These are phyloP conservation scores for Tachysurus fulvidraco DNA, from an alignment of 2,113 vertebrate genomes.

Conservation along the genomic window DNA sequence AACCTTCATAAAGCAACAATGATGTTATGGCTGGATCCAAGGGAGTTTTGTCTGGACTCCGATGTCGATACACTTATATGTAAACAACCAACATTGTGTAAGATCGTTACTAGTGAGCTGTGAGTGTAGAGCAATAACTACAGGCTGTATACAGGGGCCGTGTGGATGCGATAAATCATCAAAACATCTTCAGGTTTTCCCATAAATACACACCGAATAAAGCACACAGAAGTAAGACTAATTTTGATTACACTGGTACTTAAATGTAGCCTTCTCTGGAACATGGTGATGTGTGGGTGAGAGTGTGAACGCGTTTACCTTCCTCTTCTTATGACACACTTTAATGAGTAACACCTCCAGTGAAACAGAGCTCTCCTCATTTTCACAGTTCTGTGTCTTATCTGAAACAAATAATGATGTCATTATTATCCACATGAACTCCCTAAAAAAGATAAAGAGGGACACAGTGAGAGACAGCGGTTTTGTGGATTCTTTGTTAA, in stretches of 20 bases:
- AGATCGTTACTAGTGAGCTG: background rate
- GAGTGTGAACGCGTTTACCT: conserved; percentile 74
- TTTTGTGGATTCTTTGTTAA: background rate
- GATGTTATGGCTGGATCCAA: background rate
- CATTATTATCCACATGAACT: no score
- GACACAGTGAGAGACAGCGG: background rate
- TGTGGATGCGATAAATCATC: background rate
- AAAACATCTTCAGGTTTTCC: background rate
- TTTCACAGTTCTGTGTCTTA: conserved; percentile 98
- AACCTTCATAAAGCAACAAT: background rate
- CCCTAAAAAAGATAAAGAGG: background rate
- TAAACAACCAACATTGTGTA: background rate
- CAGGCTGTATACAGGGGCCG: background rate
- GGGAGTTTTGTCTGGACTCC: background rate
- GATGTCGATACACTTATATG: background rate
- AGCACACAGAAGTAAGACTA: background rate
- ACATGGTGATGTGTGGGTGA: background rate
- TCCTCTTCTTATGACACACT: conserved; percentile 99
- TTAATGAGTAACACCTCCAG: conserved; percentile 98
- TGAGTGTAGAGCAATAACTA: background rate
- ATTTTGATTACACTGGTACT: background rate
- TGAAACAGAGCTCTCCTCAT: conserved; percentile 96
- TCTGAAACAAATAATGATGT: conserved; percentile 70
- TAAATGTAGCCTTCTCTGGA: background rate
- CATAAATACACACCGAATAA: background rate